These are phyloP conservation scores for Aldrovandia affinis DNA, from an alignment of 2,797 vertebrate species.

Conservation along the genomic window DNA sequence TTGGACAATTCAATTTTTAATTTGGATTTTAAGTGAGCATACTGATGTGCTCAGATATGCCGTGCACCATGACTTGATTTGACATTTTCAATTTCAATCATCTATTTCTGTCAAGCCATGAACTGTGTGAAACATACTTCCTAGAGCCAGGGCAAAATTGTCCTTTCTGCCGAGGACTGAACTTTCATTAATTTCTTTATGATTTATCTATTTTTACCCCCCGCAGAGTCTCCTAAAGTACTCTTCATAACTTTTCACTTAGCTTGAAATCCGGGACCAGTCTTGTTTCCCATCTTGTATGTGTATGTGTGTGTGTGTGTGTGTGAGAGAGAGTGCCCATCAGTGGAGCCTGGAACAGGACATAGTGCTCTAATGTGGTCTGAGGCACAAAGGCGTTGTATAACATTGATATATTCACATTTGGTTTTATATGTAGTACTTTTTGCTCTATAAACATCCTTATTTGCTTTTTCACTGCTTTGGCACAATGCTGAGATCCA, in stretches of 20 bases:
- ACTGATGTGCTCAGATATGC: not conserved
- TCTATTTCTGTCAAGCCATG: too few relatives aligned
- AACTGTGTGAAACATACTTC: too few relatives aligned
- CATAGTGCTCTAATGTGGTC: not conserved
- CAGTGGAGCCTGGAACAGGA: not conserved
- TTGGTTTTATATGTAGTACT: not conserved
- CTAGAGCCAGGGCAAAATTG: too few relatives aligned
- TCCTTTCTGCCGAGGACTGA: too few relatives aligned
- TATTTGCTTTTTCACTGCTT: not conserved
- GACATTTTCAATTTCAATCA: too few relatives aligned
- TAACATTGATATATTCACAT: too few relatives aligned
- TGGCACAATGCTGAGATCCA: not conserved
- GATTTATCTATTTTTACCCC: too few relatives aligned
- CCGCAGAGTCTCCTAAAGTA: too few relatives aligned
- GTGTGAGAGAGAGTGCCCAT: not conserved
- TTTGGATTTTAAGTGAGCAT: not conserved
- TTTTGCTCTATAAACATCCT: not conserved
- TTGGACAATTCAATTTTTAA: not conserved
- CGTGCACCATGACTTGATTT: not conserved
- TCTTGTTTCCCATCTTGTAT: too few relatives aligned
- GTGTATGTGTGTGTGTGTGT: not conserved
- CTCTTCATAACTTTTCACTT: too few relatives aligned
- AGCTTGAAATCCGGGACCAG: too few relatives aligned
- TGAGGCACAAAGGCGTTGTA: not conserved
- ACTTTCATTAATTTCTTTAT: too few relatives aligned